Evolutionary conservation across 2,113 vertebrate species (phyloP), one percentile per base, ranked within the genome.

Genomic region (Otus sunia): DNA sequence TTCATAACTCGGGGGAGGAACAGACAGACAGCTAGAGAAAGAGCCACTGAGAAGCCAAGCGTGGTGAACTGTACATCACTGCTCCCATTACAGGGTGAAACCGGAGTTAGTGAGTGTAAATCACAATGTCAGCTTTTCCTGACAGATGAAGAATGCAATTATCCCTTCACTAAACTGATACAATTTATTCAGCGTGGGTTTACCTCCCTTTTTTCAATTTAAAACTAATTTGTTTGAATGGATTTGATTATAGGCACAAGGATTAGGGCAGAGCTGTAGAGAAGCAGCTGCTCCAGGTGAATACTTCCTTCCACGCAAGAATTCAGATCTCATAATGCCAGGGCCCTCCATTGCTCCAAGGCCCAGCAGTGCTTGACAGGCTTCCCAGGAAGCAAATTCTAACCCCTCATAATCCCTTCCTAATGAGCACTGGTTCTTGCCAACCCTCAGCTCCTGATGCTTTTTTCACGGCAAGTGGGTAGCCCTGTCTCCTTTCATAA

Each of bases 261-360:
- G 78, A 36, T 5, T 12, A 50, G 20, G 64, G 60, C 86, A 86
- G 71, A 43, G 55, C 53, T n/a, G 50, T 11, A 4, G 27, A 43
- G 29, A 41, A 49, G 45, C 39, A 69, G 81, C 78, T 45, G 49
- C 60, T 93, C 60, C 56, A 37, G 64, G n/a, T 37, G 60, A 71
- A n/a, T 13, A 12, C 16, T 23, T 59, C 39, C 47, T 56, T 71
- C 75, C 37, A 9, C 0, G 0, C 39, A 8, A 29, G 5, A 32
- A 19, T 3, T 27, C 1, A 4, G 58, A 21, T 32, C 47, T 66
- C 22, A 2, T 5, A 3, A 2, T 6, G 6, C 29, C 73, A 59
- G 37, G 15, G 12, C 17, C 12, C 32, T 73, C 36, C 23, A 3
- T 4, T 4, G 64, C 81, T 83, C 74, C 73, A n/a, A 22, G 22